These are phyloP conservation scores for Haemorhous mexicanus DNA, from an alignment of 2,113 vertebrate species.

Conservation along the genomic window DNA sequence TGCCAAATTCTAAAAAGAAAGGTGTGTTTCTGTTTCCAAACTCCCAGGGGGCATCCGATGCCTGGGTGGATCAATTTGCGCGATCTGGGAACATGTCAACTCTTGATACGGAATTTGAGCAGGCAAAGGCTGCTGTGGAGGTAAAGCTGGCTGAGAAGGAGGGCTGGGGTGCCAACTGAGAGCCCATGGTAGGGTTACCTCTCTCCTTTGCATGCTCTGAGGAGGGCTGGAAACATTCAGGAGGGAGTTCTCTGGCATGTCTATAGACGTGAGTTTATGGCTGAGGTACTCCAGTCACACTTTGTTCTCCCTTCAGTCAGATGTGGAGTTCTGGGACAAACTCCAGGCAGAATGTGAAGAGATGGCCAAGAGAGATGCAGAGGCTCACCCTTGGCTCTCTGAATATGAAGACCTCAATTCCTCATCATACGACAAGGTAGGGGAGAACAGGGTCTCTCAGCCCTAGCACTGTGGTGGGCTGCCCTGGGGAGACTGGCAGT, in stretches of 20 bases:
- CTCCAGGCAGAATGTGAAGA: constrained; percentile 98
- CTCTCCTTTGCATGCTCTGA: constrained; percentile 9
- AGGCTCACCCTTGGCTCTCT: constrained; percentile 95
- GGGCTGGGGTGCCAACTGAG: background rate
- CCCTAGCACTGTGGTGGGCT: background rate
- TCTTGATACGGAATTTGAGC: constrained; percentile 89
- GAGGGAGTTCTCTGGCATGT: background rate
- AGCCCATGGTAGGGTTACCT: background rate
- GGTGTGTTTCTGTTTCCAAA: constrained; percentile 44
- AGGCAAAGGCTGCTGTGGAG: constrained; percentile 95
- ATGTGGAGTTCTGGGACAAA: constrained; percentile 99
- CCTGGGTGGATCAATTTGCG: constrained; percentile 94
- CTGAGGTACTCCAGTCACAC: background rate
- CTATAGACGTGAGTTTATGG: background rate
- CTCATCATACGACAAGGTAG: constrained; percentile 92
- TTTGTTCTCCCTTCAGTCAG: constrained; percentile 80
- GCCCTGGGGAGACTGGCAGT: background rate
- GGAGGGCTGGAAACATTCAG: background rate
- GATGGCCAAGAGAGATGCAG: constrained; percentile 96
- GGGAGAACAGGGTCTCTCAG: background rate
- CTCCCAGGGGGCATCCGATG: constrained; percentile 83
- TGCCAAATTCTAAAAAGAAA: constrained; percentile 23
- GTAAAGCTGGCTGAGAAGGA: constrained; percentile 70
- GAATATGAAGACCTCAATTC: constrained; percentile 91
- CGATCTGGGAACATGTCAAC: constrained; percentile 63